Conservation (phyloP, 1,140 invertebrate genomes). For the Lepidurus packardi region DNA sequence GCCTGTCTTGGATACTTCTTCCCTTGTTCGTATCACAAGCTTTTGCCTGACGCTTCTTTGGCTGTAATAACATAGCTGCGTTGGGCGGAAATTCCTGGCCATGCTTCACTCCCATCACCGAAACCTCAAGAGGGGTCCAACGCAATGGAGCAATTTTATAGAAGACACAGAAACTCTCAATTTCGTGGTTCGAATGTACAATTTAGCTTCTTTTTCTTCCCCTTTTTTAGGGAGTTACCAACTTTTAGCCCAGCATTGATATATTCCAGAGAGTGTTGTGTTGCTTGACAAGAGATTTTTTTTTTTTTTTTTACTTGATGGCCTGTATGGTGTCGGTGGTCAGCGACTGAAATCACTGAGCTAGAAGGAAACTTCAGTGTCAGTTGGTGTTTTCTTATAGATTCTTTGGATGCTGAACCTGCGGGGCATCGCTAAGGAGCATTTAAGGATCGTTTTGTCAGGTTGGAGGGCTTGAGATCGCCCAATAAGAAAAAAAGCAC, state of each 20-base stretch:
- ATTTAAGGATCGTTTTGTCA: not conserved
- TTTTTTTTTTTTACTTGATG: not conserved
- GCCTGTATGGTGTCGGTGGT: not conserved
- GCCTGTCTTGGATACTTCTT: not conserved
- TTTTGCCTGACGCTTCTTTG: not conserved
- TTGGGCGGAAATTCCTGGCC: conserved; percentile 1
- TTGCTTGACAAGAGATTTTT: too few relatives aligned
- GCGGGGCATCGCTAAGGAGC: not conserved
- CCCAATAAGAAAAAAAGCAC: not conserved
- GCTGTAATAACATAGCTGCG: conserved; percentile 12
- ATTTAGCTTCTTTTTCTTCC: not conserved
- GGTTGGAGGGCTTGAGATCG: not conserved
- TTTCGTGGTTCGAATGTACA: not conserved
- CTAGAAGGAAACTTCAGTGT: conserved; percentile 1
- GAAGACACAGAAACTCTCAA: conserved; percentile 6
- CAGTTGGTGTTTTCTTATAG: not conserved
- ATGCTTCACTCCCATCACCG: conserved; percentile 7
- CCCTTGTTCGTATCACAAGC: not conserved
- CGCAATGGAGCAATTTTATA: conserved; percentile 10
- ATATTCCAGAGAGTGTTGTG: too few relatives aligned
- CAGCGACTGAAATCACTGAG: not conserved
- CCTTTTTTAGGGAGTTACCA: not conserved
- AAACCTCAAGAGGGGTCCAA: not conserved
- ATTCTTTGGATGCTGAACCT: not conserved
- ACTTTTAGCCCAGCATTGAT: too few relatives aligned